Base-by-base conservation (phyloP, 2,113 vertebrate genomes). In the Toxotes chatareus region DNA sequence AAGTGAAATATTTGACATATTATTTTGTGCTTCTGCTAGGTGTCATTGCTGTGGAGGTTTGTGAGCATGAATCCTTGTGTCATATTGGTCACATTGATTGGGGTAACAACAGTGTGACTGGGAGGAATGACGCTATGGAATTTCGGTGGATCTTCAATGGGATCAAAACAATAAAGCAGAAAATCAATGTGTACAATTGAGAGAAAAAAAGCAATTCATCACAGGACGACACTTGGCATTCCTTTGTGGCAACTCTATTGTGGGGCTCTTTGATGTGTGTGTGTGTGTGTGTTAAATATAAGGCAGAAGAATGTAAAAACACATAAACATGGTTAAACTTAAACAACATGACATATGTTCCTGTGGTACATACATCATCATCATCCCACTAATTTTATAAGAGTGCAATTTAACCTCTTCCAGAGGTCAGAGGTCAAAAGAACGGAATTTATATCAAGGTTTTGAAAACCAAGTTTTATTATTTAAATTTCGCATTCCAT, bases 381-480 rank as follows among this genome's bases (percentile, higher is more conserved):
- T 32, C 3, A 34, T 23, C 9, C 16, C 7, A 61, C 13, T 46
- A 2, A n/a, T 19, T 11, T 16, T 31, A 14, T 31, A 4, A 32
- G 17, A 72, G 34, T 27, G 3, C 2, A 31, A 32, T n/a, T 31
- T 14, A 14, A 32, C 55, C 69, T 31, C 4, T 27, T n/a, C 38
- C 38, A 69, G 4, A 64, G 27, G 9, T 14, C 51, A 62, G 9
- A 11, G 0, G 13, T 53, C 23, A 40, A 46, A 56, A 57, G 7
- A 47, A 67, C 11, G 46, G 2, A 7, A 14, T 65, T 49, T 62
- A 2, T 0, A 11, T 40, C 8, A 56, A 27, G 16, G 13, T 47
- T 84, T 71, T 79, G 2, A 53, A 76, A 72, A 73, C 8, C 27
- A 56, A 7, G 7, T 68, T 93, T 90, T 90, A 88, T 90, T 87